Base-by-base conservation (phyloP, 2,888 invertebrate species). In the Caenorhabditis becei region DNA sequence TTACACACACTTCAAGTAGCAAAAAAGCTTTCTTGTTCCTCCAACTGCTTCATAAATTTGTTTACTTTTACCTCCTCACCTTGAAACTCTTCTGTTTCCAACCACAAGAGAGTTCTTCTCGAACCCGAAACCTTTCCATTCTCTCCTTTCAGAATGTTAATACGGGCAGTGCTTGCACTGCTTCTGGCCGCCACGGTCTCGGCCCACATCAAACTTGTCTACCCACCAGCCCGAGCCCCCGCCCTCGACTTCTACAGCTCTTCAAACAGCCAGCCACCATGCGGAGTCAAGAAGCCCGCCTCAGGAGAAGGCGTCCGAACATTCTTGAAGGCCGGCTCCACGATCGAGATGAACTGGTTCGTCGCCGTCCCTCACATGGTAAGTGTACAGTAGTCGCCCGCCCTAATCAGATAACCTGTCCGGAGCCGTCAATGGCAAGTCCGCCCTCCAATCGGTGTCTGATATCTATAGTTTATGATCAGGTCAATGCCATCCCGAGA, bases 161-260 rank as follows among this genome's bases (percentile, higher is more conserved):
- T 72, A 72, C 67, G 71, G 63, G 79, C 70, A 67, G 72, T 77
- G 62, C 47, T 81, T 24, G 37, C 69, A 66, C 71, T 80, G 56
- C 59, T 81, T 24, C 62, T 77, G 32, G 67, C 69, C 18, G 16
- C 20, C 24, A 1, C 26, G n/a, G 77, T 63, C 20, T 28, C 51
- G 7, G 84, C 82, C 32, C 87, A 87, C 74, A 74, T 87, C 47
- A 84, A 86, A 66, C 84, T 87, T 41, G 69, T 82, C 58, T 87
- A 84, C 66, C 87, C 87, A 20, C 83, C 86, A 5, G 83, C 87
- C 1, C 58, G 85, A 53, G 62, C 79, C 0, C 95, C 94, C 91
- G 96, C 95, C 90, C 93, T 97, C 92, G 97, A 97, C 92, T 97
- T 96, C 92, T 93, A 97, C 92, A 97, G 97, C 91, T 96, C 95